phyloP scores from a whole-genome alignment of 2,797 vertebrate genomes.

The Allochrocebus solatus region DNA sequence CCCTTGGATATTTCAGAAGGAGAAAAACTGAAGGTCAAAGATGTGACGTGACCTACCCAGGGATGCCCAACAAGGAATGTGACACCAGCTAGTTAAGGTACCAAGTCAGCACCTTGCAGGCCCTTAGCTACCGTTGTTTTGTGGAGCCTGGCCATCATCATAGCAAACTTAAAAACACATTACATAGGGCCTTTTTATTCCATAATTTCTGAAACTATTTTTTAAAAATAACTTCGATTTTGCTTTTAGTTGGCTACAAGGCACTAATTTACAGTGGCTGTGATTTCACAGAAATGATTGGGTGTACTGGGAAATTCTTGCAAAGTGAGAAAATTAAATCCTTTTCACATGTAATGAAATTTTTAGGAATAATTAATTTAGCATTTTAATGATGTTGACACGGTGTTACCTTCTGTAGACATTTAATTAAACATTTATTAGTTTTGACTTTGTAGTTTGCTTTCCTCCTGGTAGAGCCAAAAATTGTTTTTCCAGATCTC shows the following conservation, averaged over 20 bases:
- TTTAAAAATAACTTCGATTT: not conserved
- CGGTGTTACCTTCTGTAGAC: slow-evolving; percentile 47
- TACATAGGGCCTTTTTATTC: not conserved
- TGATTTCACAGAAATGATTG: slow-evolving; percentile 25
- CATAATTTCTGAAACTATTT: not conserved
- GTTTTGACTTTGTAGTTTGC: slow-evolving; percentile 58
- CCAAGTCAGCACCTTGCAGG: not conserved
- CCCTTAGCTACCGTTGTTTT: not conserved
- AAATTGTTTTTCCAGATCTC: slow-evolving; percentile 29
- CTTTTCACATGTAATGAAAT: slow-evolving; percentile 53
- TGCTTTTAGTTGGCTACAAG: slow-evolving; percentile 2
- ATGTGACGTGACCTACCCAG: not conserved
- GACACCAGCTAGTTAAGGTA: not conserved
- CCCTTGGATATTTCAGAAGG: not conserved
- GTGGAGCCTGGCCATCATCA: not conserved
- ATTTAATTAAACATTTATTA: slow-evolving; percentile 71
- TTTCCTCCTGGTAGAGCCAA: slow-evolving; percentile 53
- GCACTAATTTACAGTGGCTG: slow-evolving; percentile 17
- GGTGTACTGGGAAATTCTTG: slow-evolving; percentile 51
- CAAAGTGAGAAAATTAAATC: slow-evolving; percentile 67
- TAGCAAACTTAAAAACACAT: not conserved
- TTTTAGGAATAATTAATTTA: slow-evolving; percentile 59
- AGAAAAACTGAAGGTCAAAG: not conserved
- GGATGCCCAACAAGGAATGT: too few species aligned
- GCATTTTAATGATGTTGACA: slow-evolving; percentile 62